phyloP scores from a whole-genome alignment of 1,140 invertebrate genomes.

The Sinella curviseta region DNA sequence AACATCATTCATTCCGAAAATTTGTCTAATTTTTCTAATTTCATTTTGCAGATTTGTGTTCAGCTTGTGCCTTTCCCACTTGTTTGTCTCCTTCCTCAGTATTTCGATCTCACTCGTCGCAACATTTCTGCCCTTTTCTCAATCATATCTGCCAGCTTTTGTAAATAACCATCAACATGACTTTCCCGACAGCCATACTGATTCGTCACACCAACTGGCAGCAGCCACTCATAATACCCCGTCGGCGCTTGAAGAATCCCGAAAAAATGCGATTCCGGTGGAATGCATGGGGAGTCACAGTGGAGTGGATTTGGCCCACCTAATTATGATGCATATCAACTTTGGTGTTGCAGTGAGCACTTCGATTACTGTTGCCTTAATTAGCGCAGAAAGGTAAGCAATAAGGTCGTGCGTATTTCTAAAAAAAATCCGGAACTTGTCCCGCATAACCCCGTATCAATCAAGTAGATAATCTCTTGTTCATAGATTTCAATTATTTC shows the following conservation, averaged over 20 bases:
- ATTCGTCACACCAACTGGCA: background rate
- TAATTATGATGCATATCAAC: constrained; percentile 33
- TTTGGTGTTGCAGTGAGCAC: constrained; percentile 33
- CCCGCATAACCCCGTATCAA: background rate
- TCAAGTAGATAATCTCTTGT: background rate
- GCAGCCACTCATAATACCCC: background rate
- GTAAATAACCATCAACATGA: background rate
- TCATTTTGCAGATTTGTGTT: constrained; percentile 42
- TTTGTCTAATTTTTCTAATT: constrained; percentile 11
- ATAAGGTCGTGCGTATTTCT: background rate
- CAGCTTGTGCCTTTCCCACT: constrained; percentile 40
- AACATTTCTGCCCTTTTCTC: constrained; percentile 20
- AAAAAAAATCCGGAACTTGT: background rate
- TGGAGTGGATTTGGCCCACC: constrained; percentile 25
- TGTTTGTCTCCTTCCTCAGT: constrained; percentile 38
- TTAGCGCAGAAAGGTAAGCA: constrained; percentile 41
- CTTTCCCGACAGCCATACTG: background rate
- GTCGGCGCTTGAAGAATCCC: background rate
- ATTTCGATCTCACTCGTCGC: constrained; percentile 40
- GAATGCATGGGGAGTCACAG: background rate
- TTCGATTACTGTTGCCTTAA: constrained; percentile 41
- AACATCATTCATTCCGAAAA: background rate
- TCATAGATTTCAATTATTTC: background rate
- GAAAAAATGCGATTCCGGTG: background rate
- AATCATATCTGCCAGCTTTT: background rate